Percentiles rank a stretch among this genome's conserved stretches.
These are phyloP conservation scores for Melanostoma scalare DNA, from an alignment of 2,888 invertebrate genomes.

Conservation along the genomic window DNA sequence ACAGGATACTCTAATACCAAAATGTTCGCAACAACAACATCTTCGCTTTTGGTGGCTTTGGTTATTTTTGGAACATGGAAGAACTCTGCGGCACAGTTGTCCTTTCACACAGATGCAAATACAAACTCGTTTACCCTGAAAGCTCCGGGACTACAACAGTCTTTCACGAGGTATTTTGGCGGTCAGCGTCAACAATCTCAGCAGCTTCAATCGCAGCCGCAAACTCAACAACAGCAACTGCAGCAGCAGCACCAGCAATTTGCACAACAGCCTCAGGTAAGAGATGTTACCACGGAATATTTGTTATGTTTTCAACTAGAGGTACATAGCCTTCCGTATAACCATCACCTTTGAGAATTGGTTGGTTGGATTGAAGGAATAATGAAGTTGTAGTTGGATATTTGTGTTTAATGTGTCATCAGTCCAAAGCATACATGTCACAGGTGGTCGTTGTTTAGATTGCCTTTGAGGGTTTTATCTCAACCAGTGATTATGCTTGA, in stretches of 20 bases:
- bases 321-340: too few relatives aligned
- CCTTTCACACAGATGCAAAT: conserved; percentile 80
- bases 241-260: conserved; percentile 35
- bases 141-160: conserved; percentile 80
- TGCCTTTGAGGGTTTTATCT: too few relatives aligned
- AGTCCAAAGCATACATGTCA: too few relatives aligned
- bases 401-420: too few relatives aligned
- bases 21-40: conserved; percentile 48
- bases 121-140: conserved; percentile 80
- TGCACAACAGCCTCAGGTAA: conserved; percentile 42
- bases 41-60: conserved; percentile 55
- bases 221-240: conserved; percentile 60
- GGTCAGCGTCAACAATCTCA: conserved; percentile 74
- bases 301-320: too few relatives aligned
- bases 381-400: too few relatives aligned
- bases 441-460: too few relatives aligned
- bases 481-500: too few relatives aligned
- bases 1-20: not conserved
- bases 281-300: conserved; percentile 6
- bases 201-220: conserved; percentile 71
- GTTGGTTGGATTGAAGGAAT: too few relatives aligned
- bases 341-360: too few relatives aligned
- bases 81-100: conserved; percentile 77
- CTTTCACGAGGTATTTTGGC: conserved; percentile 80
- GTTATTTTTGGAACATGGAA: conserved; percentile 68